These are phyloP conservation scores for Astyanax mexicanus DNA, from an alignment of 2,797 vertebrate species.

Conservation along the genomic window DNA sequence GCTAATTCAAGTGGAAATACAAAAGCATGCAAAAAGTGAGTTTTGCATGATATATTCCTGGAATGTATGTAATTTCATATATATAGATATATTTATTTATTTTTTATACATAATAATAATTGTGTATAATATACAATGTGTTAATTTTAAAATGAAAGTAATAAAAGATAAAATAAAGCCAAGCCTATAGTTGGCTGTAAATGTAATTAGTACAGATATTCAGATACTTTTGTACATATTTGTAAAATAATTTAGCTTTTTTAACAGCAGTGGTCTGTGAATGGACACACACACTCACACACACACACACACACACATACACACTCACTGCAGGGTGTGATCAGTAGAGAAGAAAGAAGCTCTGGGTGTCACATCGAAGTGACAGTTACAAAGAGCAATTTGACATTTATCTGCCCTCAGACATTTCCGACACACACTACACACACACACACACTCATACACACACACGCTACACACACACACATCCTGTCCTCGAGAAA, in stretches of 20 bases:
- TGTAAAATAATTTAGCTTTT: neutral
- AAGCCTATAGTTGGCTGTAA: too few relatives aligned
- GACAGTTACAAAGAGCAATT: constrained; percentile 70
- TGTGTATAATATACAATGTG: too few relatives aligned
- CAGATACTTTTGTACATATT: too few relatives aligned
- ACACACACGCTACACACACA: constrained; percentile 44
- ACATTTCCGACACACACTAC: constrained; percentile 36
- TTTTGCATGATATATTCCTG: too few relatives aligned
- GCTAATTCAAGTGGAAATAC: too few relatives aligned
- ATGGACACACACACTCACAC: constrained; percentile 13
- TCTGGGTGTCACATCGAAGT: constrained; percentile 67
- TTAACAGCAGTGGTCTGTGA: neutral
- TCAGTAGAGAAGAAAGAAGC: constrained; percentile 66
- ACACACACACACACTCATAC: constrained; percentile 42
- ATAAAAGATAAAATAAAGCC: too few relatives aligned
- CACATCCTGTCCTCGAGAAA: constrained; percentile 12
- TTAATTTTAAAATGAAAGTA: too few relatives aligned
- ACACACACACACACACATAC: constrained; percentile 25
- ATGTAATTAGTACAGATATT: too few relatives aligned
- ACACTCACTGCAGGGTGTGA: constrained; percentile 41
- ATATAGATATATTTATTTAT: too few relatives aligned
- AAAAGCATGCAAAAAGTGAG: too few relatives aligned
- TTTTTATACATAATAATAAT: too few relatives aligned
- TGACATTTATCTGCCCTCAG: constrained; percentile 72
- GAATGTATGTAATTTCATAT: too few relatives aligned